phyloP scores from a whole-genome alignment of 1,140 invertebrate genomes.

The Solen grandis region DNA sequence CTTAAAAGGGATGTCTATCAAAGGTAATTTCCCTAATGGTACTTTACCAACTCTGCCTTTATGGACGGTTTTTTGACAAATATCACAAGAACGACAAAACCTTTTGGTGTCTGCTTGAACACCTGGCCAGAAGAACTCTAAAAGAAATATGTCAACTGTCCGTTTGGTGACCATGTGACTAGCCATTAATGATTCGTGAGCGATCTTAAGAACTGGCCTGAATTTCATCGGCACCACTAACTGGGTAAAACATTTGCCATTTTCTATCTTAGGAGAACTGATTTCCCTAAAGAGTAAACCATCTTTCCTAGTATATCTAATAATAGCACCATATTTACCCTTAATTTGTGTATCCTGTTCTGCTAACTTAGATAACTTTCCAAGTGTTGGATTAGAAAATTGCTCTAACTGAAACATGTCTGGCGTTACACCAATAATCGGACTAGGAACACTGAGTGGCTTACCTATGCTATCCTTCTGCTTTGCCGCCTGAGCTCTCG shows the following conservation, averaged over 20 bases:
- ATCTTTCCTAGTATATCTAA: neutral
- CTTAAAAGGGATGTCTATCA: constrained; percentile 37
- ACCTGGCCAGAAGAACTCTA: constrained; percentile 53
- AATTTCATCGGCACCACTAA: neutral
- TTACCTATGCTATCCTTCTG: neutral
- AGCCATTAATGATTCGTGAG: constrained; percentile 2
- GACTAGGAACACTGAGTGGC: neutral
- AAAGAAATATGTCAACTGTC: neutral
- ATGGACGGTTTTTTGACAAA: constrained; percentile 43
- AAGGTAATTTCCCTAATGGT: constrained; percentile 17
- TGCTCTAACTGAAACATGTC: neutral
- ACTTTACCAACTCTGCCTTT: constrained; percentile 17
- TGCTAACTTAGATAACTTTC: neutral
- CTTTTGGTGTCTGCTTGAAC: constrained; percentile 26
- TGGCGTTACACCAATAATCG: neutral
- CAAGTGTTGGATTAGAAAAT: neutral
- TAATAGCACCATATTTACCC: no score
- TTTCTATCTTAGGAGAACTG: neutral
- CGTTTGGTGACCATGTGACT: constrained; percentile 2
- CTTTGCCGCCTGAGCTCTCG: neutral
- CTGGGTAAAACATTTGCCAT: neutral
- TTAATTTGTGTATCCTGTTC: neutral
- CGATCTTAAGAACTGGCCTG: neutral
- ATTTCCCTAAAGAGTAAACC: neutral
- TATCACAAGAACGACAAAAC: constrained; percentile 54